Evolutionary conservation across 2,797 vertebrate genomes (phyloP), one percentile per base, ranked within the genome.

Genomic region (Gallinago nigripennis): DNA sequence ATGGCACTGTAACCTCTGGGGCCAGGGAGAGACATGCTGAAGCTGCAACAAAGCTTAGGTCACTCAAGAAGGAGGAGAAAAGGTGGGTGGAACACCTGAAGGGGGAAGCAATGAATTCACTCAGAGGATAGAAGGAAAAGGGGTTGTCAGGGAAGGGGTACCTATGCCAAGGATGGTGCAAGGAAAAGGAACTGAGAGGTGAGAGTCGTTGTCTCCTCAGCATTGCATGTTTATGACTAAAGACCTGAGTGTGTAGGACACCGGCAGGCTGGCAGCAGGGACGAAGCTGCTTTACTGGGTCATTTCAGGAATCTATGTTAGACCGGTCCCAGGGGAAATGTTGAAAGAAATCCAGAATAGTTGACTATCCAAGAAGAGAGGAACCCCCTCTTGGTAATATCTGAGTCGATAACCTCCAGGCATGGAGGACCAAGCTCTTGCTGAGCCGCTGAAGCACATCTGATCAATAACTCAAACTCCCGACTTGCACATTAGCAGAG

Each of bases 391-490:
- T 72, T 86, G 50, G n/a, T 73, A 60, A 71, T 11, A 69, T 43
- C 39, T 1, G 4, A 88, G 61, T 73, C 3, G 0, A 88, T 88
- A 93, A 64, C 82, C 95, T 94, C 79, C 75, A 93, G 82, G 86
- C 92, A 89, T 0, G 13, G 77, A 76, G 68, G 83, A 73, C 45
- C 0, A 0, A 70, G 71, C 88, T 95, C 75, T 87, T 70, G 68
- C 73, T 92, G 88, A 96, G 81, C 85, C 64, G 79, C 83, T 8
- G 21, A 90, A 96, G 82, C 92, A 88, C 77, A 96, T 85, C 92
- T 96, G 91, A 96, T 97, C 95, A 93, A 97, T 97, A 97, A 96
- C 94, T 91, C 95, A 69, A 86, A 92, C 68, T 91, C 96, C 90
- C 69, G 1, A 95, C 84, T 94, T 85, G 90, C 92, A 94, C 95